Evolutionary conservation across 2,113 vertebrate genomes (phyloP).

Genomic region (Lasiurus borealis): DNA sequence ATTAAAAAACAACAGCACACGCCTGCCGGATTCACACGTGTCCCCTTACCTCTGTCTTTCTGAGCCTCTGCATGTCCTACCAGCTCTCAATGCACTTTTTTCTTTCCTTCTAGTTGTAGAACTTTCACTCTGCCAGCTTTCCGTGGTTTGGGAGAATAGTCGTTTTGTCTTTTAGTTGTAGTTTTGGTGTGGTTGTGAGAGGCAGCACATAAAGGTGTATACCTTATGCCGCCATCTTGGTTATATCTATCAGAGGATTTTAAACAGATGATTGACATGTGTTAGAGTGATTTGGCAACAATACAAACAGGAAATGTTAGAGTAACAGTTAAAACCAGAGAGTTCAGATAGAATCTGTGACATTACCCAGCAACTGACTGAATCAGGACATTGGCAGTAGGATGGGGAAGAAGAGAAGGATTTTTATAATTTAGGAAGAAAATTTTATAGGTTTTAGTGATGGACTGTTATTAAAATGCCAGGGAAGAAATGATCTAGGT

Average conservation of each 20-base stretch:
- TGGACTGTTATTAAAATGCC: background rate
- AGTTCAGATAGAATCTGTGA: background rate
- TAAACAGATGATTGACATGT: background rate
- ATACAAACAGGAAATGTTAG: background rate
- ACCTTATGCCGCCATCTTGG: too few species aligned
- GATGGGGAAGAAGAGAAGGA: background rate
- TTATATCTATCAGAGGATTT: background rate
- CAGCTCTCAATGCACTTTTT: too few species aligned
- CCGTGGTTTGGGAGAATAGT: too few species aligned
- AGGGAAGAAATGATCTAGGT: background rate
- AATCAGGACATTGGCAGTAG: background rate
- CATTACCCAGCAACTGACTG: background rate
- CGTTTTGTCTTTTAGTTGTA: too few species aligned
- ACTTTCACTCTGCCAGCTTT: too few species aligned
- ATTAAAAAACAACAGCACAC: too few species aligned
- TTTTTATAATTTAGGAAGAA: background rate
- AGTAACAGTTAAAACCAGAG: background rate
- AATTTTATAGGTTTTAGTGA: background rate
- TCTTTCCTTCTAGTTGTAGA: too few species aligned
- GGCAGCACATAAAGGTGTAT: too few species aligned
- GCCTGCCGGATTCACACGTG: too few species aligned
- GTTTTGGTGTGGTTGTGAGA: too few species aligned
- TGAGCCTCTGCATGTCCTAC: too few species aligned
- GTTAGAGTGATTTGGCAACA: background rate
- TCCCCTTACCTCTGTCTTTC: too few species aligned